Evolutionary conservation across 2,797 vertebrate genomes (phyloP).

Genomic region (Catamblyrhynchus diadema): DNA sequence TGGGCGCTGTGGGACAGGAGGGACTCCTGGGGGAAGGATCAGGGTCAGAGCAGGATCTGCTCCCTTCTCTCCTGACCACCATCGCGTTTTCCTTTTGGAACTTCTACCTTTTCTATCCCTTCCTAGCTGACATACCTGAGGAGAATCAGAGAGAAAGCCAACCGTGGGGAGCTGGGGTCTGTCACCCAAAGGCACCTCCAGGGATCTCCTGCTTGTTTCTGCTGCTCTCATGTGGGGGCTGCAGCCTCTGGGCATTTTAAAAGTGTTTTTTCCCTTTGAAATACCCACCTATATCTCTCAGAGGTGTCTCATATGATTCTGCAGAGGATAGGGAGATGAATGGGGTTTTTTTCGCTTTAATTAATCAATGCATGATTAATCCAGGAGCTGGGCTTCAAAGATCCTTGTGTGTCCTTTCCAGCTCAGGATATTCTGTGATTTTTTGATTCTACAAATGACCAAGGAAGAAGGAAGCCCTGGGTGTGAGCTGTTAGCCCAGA

Average conservation of each 20-base stretch:
- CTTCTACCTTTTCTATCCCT: slow-evolving; percentile 15
- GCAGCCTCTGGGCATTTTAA: not conserved
- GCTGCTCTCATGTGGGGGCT: slow-evolving; percentile 17
- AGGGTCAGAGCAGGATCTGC: not conserved
- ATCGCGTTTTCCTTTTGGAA: slow-evolving; percentile 50
- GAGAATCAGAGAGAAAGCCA: slow-evolving; percentile 29
- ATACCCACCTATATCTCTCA: not conserved
- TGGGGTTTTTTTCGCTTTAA: not conserved
- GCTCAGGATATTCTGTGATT: not conserved
- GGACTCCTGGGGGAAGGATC: not conserved
- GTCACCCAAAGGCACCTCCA: slow-evolving; percentile 52
- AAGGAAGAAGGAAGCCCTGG: not conserved
- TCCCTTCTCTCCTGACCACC: not conserved
- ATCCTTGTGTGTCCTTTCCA: not conserved
- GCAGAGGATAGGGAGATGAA: not conserved
- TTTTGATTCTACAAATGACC: not conserved
- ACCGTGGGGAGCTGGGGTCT: slow-evolving; percentile 45
- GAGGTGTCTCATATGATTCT: not conserved
- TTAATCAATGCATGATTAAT: not conserved
- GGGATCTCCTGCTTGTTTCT: slow-evolving; percentile 43
- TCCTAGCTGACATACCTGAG: slow-evolving; percentile 58
- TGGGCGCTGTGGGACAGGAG: fast-evolving
- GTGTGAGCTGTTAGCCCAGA: fast-evolving
- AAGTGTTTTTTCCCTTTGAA: not conserved
- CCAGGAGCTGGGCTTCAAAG: not conserved